Percentiles rank a stretch among this genome's conserved stretches.
Evolutionary conservation across 2,888 invertebrate genomes (phyloP).

Genomic region (Linnaemya tessellans): DNA sequence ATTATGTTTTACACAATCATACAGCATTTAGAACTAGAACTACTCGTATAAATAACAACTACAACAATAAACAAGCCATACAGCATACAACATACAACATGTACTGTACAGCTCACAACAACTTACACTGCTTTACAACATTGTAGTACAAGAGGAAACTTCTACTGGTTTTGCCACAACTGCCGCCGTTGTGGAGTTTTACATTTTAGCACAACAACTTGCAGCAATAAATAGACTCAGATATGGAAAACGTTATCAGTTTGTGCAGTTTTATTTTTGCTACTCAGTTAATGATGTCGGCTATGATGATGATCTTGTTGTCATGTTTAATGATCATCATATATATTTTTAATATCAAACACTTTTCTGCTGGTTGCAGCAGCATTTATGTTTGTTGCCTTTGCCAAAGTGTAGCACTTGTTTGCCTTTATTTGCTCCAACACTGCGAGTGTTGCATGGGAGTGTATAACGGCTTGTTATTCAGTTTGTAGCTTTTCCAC

Average conservation of each 20-base stretch:
- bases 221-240: constrained; percentile 17
- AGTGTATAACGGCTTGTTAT: not conserved
- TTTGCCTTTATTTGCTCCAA: constrained; percentile 12
- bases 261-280: constrained; percentile 16
- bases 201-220: constrained; percentile 36
- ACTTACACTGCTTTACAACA: constrained; percentile 40
- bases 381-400: constrained; percentile 26
- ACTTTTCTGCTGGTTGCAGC: constrained; percentile 5
- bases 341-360: constrained; percentile 28
- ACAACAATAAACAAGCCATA: constrained; percentile 17
- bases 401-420: constrained; percentile 65
- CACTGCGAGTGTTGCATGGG: not conserved
- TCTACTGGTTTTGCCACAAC: constrained; percentile 28
- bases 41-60: constrained; percentile 40
- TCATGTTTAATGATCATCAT: constrained; percentile 67
- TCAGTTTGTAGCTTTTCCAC: not conserved
- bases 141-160: constrained; percentile 19
- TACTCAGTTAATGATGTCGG: constrained; percentile 28
- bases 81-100: not conserved
- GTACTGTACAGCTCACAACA: constrained; percentile 33
- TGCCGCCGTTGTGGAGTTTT: constrained; percentile 3
- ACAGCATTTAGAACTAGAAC: constrained; percentile 64
- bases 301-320: constrained; percentile 61
- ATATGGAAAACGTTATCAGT: constrained; percentile 39
- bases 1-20: constrained; percentile 83